Base-by-base conservation (phyloP, 2,888 invertebrate species). In the Frankliniella fusca region DNA sequence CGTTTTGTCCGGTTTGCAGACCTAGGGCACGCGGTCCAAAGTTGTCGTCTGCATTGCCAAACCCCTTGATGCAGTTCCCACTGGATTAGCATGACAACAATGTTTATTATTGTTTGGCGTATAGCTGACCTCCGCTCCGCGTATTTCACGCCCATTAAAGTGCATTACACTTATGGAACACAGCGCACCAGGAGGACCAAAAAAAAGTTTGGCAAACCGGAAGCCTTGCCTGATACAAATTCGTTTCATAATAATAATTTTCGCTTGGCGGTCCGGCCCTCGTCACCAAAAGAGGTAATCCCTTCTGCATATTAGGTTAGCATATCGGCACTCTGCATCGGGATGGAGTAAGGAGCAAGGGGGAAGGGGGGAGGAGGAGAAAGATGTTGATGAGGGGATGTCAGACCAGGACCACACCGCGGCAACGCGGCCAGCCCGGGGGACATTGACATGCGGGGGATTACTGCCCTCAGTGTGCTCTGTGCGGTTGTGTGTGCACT, bases 91-190 rank as follows among this genome's bases (percentile, higher is more conserved):
- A 38, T 38, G 38, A 38, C 38, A 38, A 38, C 38, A 38, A 38
- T 38, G 38, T 38, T 38, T 38, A 38, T 38, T 38, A 38, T 38
- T 38, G 38, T 38, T 38, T 38, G 38, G 38, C 38, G 38, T 38
- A 5, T 38, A 38, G 38, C 38, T 38, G 38, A 38, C 38, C 38
- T 38, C 3, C 38, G 38, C 38, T 38, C 38, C 38, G 38, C 61
- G 3, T 23, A 76, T 76, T 70, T 70, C 70, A 70, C 70, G 70
- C 70, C 70, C 70, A 23, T 70, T 76, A 76, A 76, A 76, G 70
- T 27, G 70, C 70, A 76, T 76, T 27, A 76, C 70, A 76, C 70
- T 76, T 11, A 27, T 12, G 70, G 70, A 8, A 20, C 23, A 76
- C 61, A 61, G 0, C 61, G 10, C n/a, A 10, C n/a, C n/a, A n/a